phyloP scores from a whole-genome alignment of 2,113 vertebrate genomes.

The Pagrus major region DNA sequence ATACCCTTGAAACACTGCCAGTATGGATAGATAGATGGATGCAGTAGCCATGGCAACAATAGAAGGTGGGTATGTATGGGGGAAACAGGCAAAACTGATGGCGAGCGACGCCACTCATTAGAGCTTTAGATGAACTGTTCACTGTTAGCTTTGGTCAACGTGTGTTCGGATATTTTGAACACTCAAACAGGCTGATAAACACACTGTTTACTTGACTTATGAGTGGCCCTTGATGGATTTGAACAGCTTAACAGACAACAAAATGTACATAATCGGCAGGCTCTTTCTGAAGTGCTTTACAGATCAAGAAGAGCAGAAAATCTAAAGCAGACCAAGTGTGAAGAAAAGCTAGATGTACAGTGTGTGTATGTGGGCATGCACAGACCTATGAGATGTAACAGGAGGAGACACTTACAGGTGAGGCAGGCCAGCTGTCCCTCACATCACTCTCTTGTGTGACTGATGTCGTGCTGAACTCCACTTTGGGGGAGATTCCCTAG shows the following conservation, averaged over 20 bases:
- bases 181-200: background rate
- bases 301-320: conserved; percentile 31
- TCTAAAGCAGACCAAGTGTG: conserved; percentile 6
- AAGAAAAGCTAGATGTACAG: background rate
- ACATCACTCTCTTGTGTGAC: conserved; percentile 90
- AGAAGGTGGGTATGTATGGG: conserved; percentile 66
- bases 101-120: conserved; percentile 72
- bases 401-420: conserved; percentile 75
- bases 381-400: conserved; percentile 22
- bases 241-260: background rate
- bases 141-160: conserved; percentile 41
- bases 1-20: conserved; percentile 77
- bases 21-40: conserved; percentile 69
- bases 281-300: background rate
- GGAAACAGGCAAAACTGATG: conserved; percentile 69
- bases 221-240: conserved; percentile 19
- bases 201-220: conserved; percentile 1
- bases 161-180: conserved; percentile 19
- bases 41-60: conserved; percentile 80
- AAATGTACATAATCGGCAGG: background rate
- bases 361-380: background rate
- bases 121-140: conserved; percentile 54
- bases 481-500: conserved; percentile 94
- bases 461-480: conserved; percentile 92
- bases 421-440: conserved; percentile 54